A percentile compares a stretch with the other conserved stretches of the same genome.
These are phyloP conservation scores for Drosophila ananassae DNA, from an alignment of 1,140 invertebrate genomes.

Conservation along the genomic window DNA sequence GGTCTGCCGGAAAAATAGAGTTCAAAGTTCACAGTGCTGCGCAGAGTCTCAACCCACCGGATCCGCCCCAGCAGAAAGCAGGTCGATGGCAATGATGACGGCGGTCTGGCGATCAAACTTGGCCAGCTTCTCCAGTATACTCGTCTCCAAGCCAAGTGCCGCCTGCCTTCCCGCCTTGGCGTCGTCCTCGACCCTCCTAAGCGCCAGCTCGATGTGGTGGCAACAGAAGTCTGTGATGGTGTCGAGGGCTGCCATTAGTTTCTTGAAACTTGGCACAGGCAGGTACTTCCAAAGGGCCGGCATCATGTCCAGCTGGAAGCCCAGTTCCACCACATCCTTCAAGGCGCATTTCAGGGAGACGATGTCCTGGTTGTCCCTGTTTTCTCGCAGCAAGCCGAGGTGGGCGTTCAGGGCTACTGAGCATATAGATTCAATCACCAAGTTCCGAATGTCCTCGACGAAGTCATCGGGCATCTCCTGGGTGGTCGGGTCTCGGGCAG, in stretches of 20 bases:
- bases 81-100: constrained; percentile 75
- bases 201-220: constrained; percentile 59
- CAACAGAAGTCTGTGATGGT: constrained; percentile 59
- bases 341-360: constrained; percentile 87
- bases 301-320: constrained; percentile 86
- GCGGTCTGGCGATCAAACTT: constrained; percentile 84
- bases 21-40: not conserved
- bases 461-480: constrained; percentile 86
- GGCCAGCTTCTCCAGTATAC: constrained; percentile 80
- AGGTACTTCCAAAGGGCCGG: constrained; percentile 87
- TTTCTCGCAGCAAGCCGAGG: constrained; percentile 85
- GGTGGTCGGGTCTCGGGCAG: constrained; percentile 85
- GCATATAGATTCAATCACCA: constrained; percentile 89
- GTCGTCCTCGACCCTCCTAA: constrained; percentile 58
- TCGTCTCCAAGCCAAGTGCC: constrained; percentile 51
- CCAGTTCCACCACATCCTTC: constrained; percentile 83
- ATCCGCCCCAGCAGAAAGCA: constrained; percentile 74
- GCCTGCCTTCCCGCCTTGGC: constrained; percentile 20
- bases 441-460: constrained; percentile 88
- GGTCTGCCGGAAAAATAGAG: constrained; percentile 19
- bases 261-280: constrained; percentile 86
- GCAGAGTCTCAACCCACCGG: constrained; percentile 52
- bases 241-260: constrained; percentile 85
- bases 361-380: constrained; percentile 84
- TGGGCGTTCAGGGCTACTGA: constrained; percentile 89